Conservation (phyloP, 2,888 invertebrate species). For the Ceraclea dissimilis region DNA sequence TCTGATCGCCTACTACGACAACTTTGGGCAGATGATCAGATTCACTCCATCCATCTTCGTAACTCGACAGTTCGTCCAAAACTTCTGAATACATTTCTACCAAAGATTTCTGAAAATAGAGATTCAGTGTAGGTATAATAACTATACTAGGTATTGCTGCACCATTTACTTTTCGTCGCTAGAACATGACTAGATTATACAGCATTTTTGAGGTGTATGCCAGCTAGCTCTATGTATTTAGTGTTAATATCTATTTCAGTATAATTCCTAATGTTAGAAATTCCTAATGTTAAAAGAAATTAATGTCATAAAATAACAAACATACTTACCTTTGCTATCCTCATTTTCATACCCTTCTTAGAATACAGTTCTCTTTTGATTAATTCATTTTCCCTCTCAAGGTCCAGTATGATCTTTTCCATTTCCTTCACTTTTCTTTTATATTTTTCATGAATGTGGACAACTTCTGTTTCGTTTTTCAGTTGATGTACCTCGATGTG, state of each 20-base stretch:
- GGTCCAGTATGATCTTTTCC: background rate
- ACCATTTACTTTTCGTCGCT: too few relatives aligned
- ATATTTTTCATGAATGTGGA: background rate
- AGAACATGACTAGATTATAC: too few relatives aligned
- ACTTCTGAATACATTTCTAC: constrained; percentile 99
- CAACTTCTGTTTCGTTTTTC: background rate
- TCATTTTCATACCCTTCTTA: background rate
- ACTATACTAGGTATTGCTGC: too few relatives aligned
- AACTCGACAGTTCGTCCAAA: constrained; percentile 78
- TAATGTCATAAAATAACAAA: too few relatives aligned
- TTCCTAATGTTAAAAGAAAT: too few relatives aligned
- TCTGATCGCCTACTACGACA: constrained; percentile 98
- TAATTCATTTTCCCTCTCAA: background rate
- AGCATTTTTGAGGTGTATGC: too few relatives aligned
- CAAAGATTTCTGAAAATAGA: constrained; percentile 65
- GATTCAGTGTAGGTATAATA: constrained; percentile 47
- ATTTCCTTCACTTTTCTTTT: background rate
- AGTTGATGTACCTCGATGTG: too few relatives aligned
- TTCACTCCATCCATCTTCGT: constrained; percentile 45
- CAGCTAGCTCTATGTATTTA: too few relatives aligned
- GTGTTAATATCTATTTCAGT: too few relatives aligned
- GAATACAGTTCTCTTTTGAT: background rate
- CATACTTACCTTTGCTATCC: too few relatives aligned
- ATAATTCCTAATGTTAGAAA: too few relatives aligned
- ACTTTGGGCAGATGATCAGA: constrained; percentile 95